These are phyloP conservation scores for Heliconius himera DNA, from an alignment of 1,140 invertebrate species.

Conservation along the genomic window DNA sequence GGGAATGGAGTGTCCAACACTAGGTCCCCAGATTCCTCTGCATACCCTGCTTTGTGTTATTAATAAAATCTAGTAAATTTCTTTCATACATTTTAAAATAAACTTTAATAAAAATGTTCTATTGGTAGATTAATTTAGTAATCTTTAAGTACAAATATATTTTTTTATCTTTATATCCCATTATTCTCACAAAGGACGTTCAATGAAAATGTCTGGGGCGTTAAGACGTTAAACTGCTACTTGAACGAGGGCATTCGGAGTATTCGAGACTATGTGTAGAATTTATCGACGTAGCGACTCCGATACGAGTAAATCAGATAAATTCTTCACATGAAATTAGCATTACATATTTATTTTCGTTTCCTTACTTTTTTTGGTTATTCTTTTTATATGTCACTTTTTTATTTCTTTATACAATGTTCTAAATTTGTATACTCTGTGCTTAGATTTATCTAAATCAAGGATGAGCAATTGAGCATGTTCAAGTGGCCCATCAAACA, in stretches of 20 bases:
- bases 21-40: too few relatives aligned
- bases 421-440: too few relatives aligned
- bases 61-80: too few relatives aligned
- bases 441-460: too few relatives aligned
- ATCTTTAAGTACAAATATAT: background rate
- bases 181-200: background rate
- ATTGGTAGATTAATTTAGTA: background rate
- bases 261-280: constrained; percentile 18
- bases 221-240: constrained; percentile 14
- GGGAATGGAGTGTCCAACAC: too few relatives aligned
- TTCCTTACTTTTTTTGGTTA: background rate
- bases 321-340: background rate
- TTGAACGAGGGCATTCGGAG: background rate
- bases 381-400: background rate
- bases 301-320: constrained; percentile 16
- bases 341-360: background rate
- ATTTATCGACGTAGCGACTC: constrained; percentile 23
- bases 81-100: background rate
- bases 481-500: too few relatives aligned
- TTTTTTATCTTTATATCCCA: background rate
- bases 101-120: background rate
- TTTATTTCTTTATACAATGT: background rate
- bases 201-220: constrained; percentile 21
- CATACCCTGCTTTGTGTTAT: too few relatives aligned
- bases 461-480: too few relatives aligned